Evolutionary conservation across 2,888 invertebrate species (phyloP), one percentile per base, ranked within the genome.

Genomic region (Andrena haemorrhoa): DNA sequence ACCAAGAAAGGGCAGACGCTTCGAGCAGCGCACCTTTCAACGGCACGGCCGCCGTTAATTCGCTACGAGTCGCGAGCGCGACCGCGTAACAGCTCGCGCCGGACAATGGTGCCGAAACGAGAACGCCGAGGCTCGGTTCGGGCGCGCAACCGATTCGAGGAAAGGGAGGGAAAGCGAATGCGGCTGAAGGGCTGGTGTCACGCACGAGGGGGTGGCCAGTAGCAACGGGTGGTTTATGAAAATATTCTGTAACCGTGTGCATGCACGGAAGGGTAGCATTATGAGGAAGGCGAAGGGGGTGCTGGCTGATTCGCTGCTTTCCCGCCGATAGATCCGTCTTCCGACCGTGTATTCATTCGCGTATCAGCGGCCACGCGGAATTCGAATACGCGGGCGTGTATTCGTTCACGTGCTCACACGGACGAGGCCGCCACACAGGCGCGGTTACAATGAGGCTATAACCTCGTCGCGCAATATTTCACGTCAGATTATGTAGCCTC

Each of bases 401-500:
- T 41, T 41, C 26, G 16, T 41, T 63, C 29, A 2, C 65, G 26
- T 12, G 56, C 8, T 8, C 26, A 3, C 35, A 2, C 61, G 29
- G 23, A 20, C n/a, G 49, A 49, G 47, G 60, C 29, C 20, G 31
- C 68, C 23, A 69, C 60, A 64, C 23, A 53, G 53, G 60, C 29
- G 35, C 23, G 16, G 20, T 12, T 69, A 75, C 75, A 84, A 84
- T 79, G 60, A 84, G 56, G 81, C 74, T 81, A 75, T 84, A 84
- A 84, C 64, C 76, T 74, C 74, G 76, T 84, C 73, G 75, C 58
- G 82, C 88, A 86, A 89, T 89, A 89, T 89, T 89, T 89, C 88
- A 89, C 83, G 88, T 89, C 84, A 85, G 86, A 89, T 88, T 88
- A 86, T 87, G 86, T 85, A 84, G 82, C 82, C 79, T 84, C 86